These are phyloP conservation scores for Anolis carolinensis DNA, from an alignment of 2,113 vertebrate genomes.

Conservation along the genomic window DNA sequence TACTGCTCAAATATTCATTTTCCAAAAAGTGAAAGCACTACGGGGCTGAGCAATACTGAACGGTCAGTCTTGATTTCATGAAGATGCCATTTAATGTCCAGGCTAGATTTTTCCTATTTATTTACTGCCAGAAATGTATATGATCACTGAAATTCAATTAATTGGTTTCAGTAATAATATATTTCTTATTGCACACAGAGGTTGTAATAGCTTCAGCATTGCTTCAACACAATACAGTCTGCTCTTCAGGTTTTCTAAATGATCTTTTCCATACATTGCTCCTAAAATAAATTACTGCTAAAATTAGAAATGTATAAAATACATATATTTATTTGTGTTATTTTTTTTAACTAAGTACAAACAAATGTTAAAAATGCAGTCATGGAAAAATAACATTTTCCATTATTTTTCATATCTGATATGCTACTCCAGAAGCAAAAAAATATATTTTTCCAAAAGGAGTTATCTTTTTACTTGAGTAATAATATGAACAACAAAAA, in stretches of 20 bases:
- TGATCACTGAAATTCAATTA: slow-evolving; percentile 8
- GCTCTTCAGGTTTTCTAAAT: not conserved
- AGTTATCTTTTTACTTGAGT: not conserved
- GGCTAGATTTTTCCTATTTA: not conserved
- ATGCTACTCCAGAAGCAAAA: not conserved
- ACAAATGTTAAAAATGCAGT: not conserved
- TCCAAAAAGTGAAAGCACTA: not conserved
- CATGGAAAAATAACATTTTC: not conserved
- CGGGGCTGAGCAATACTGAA: not conserved
- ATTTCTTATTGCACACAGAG: not conserved
- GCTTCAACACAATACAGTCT: not conserved
- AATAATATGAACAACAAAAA: not conserved
- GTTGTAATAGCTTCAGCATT: not conserved
- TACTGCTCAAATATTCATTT: not conserved
- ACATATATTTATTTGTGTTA: not conserved
- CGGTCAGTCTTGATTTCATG: slow-evolving; percentile 13
- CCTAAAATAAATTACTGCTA: not conserved
- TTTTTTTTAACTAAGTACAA: not conserved
- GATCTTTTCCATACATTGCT: not conserved
- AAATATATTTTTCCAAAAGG: no score
- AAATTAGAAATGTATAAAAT: not conserved
- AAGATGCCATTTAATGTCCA: not conserved
- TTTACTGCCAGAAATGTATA: not conserved
- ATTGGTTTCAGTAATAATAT: not conserved
- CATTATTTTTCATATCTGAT: not conserved